Percentiles rank a stretch among this genome's conserved stretches.
Evolutionary conservation across 2,888 invertebrate genomes (phyloP).

Genomic region (Heteromyza rotundicornis): DNA sequence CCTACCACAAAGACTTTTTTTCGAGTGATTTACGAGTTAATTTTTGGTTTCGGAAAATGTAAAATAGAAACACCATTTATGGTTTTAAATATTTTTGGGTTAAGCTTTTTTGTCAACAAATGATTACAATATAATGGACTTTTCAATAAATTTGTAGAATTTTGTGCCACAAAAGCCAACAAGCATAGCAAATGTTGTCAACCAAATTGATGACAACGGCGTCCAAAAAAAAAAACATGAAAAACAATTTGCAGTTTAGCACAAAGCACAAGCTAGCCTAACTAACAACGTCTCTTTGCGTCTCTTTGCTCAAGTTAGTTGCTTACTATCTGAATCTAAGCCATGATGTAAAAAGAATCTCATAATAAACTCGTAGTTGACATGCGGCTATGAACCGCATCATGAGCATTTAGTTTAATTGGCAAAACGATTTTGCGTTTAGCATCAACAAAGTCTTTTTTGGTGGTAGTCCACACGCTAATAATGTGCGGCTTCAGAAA

Average conservation of each 20-base stretch:
- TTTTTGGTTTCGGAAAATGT: no score
- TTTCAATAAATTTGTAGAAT: no score
- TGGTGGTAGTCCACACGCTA: no score
- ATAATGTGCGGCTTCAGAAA: neutral
- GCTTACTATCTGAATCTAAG: neutral
- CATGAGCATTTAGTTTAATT: constrained; percentile 4
- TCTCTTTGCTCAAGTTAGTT: constrained; percentile 43
- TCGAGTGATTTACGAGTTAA: no score
- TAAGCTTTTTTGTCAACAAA: no score
- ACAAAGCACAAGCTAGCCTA: constrained; percentile 29
- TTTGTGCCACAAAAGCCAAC: no score
- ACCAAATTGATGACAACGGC: neutral
- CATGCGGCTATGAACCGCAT: neutral
- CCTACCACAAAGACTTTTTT: no score
- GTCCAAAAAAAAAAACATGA: neutral
- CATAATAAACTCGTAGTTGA: constrained; percentile 12
- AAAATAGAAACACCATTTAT: no score
- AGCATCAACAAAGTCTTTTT: no score
- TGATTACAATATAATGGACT: no score
- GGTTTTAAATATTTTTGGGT: no score
- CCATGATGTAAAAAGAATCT: constrained; percentile 10
- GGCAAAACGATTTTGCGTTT: constrained; percentile 1
- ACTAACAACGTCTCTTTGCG: no score
- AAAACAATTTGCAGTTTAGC: neutral
- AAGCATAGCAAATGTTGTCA: neutral